Conservation (phyloP, 2,888 invertebrate species). For the Eustalomyia histrio region DNA sequence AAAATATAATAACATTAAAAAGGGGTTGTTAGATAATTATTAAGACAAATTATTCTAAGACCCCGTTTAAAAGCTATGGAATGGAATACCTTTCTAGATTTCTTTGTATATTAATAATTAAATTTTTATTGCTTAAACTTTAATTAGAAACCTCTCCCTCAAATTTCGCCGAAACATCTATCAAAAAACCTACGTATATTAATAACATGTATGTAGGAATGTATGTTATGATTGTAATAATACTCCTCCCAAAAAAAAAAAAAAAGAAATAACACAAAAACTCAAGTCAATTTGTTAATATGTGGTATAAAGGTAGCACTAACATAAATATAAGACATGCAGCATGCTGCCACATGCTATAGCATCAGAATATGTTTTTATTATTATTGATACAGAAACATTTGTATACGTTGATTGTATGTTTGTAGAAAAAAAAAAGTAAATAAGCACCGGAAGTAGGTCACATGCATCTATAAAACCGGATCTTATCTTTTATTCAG, state of each 20-base stretch:
- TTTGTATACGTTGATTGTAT: constrained; percentile 14
- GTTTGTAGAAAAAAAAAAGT: constrained; percentile 23
- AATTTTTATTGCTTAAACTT: too few relatives aligned
- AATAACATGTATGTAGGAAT: constrained; percentile 19
- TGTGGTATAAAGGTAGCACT: constrained; percentile 53
- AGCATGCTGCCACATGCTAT: constrained; percentile 2
- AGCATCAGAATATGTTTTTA: background rate
- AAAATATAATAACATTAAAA: background rate
- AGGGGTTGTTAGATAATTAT: background rate
- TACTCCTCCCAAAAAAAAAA: constrained; percentile 33
- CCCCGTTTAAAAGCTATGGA: too few relatives aligned
- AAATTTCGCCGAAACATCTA: too few relatives aligned
- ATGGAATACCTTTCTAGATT: too few relatives aligned
- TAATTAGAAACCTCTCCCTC: too few relatives aligned
- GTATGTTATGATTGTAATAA: constrained; percentile 38
- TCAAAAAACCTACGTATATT: background rate
- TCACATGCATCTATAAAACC: constrained; percentile 65
- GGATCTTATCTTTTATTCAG: constrained; percentile 64
- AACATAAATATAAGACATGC: constrained; percentile 35
- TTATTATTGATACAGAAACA: background rate
- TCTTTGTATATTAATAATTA: too few relatives aligned
- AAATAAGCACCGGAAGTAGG: constrained; percentile 66
- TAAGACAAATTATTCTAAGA: too few relatives aligned
- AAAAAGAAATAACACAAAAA: constrained; percentile 39
- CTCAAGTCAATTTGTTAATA: constrained; percentile 62